Evolutionary conservation across 2,888 invertebrate species (phyloP).

Genomic region (Altica lythri): DNA sequence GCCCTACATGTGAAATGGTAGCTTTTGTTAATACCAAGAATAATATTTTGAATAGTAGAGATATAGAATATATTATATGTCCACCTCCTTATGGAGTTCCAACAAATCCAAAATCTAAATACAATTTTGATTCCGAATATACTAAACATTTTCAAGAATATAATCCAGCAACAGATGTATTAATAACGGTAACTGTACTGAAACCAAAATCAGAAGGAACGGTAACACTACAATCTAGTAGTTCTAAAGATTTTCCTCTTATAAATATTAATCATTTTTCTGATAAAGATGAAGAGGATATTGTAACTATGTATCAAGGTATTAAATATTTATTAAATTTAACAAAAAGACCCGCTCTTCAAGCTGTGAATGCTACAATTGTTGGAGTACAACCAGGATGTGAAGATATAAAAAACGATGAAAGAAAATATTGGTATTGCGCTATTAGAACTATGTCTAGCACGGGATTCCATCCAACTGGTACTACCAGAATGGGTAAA

Average conservation of each 20-base stretch:
- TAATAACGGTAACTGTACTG: conserved; percentile 35
- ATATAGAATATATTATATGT: conserved; percentile 6
- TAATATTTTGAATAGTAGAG: background rate
- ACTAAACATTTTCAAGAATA: conserved; percentile 2
- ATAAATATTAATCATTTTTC: conserved; percentile 44
- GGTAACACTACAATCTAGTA: conserved; percentile 42
- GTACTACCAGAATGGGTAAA: conserved; percentile 62
- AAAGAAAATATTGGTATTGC: conserved; percentile 59
- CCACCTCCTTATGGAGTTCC: background rate
- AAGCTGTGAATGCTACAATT: conserved; percentile 62
- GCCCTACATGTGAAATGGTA: background rate
- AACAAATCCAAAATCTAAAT: background rate
- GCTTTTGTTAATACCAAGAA: conserved; percentile 14
- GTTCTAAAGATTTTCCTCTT: conserved; percentile 45
- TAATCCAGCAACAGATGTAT: conserved; percentile 26
- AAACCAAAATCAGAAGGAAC: conserved; percentile 46
- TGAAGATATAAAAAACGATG: conserved; percentile 44
- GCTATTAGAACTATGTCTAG: conserved; percentile 55
- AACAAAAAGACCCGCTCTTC: conserved; percentile 62
- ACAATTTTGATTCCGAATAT: conserved; percentile 6
- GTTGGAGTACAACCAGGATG: conserved; percentile 41
- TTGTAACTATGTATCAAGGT: conserved; percentile 68
- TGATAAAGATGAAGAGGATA: conserved; percentile 56
- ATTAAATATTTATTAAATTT: conserved; percentile 54
- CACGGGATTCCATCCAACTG: conserved; percentile 59